Evolutionary conservation across 2,888 invertebrate genomes (phyloP), one percentile per base, ranked within the genome.

Genomic region (Quadroppia sp.): DNA sequence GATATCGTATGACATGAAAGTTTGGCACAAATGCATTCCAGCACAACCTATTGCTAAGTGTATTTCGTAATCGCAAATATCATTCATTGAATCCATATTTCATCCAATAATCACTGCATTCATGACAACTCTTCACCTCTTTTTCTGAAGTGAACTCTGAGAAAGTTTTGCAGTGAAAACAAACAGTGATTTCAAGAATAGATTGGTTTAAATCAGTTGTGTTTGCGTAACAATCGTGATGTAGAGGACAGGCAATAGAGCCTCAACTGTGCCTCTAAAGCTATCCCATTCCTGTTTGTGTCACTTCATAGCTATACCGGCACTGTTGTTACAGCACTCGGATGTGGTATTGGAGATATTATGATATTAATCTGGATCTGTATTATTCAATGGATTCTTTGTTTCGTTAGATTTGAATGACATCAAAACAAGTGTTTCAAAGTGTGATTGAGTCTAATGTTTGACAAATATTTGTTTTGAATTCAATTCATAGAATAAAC

Each of bases 221-320:
- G 40, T 40, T 64, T 64, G 20, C 64, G 64, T 64, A 64, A 64
- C 64, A 64, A 64, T 64, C 64, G 64, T 64, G 64, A 64, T 64
- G 64, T 40, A 64, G 23, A 23, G 64, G 40, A 64, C 64, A 64
- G 28, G 61, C 36, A 32, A 32, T 40, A 53, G 25, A 17, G 20
- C 17, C 15, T n/a, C 30, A 59, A 53, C 23, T n/a, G 61, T 61
- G 64, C 64, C 36, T 40, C 64, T 17, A 64, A 64, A 15, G 23
- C 40, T 64, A 64, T 64, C 64, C 64, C 64, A 64, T 64, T 40
- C 64, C 40, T 64, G 64, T 64, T 64, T 64, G 36, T 64, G 64
- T 64, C 64, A 64, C 36, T 30, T 64, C 17, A 40, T 3, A 64
- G 64, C 40, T 23, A 64, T 64, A 64, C 64, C 64, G 64, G 64